Conservation (phyloP, 1,140 invertebrate genomes). For the Eciton burchellii region DNA sequence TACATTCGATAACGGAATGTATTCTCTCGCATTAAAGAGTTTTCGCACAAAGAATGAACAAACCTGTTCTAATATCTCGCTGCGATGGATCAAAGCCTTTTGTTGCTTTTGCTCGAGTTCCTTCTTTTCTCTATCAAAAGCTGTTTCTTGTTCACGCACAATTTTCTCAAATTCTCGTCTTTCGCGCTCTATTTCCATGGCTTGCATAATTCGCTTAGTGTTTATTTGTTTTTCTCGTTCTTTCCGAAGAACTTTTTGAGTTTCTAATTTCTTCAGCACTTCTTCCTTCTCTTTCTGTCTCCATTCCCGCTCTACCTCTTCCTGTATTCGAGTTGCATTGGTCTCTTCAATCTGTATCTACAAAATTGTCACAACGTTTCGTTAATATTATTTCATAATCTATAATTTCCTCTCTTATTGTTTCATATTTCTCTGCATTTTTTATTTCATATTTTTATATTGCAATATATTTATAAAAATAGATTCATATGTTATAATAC, state of each 20-base stretch:
- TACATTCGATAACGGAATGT: too few relatives aligned
- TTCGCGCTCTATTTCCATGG: slow-evolving; percentile 87
- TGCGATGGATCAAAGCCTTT: slow-evolving; percentile 74
- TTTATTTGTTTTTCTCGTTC: slow-evolving; percentile 85
- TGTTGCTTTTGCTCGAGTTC: slow-evolving; percentile 80
- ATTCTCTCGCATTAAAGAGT: too few relatives aligned
- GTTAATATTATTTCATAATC: slow-evolving; percentile 19
- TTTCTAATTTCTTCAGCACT: slow-evolving; percentile 83
- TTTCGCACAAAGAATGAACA: too few relatives aligned
- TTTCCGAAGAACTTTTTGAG: slow-evolving; percentile 83
- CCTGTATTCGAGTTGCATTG: slow-evolving; percentile 85
- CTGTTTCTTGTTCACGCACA: slow-evolving; percentile 82
- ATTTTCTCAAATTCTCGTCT: slow-evolving; percentile 87
- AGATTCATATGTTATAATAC: too few relatives aligned
- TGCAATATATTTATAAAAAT: too few relatives aligned
- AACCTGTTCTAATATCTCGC: slow-evolving; percentile 83
- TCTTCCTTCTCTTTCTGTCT: slow-evolving; percentile 85
- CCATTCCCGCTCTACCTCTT: slow-evolving; percentile 87
- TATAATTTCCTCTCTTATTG: slow-evolving; percentile 18
- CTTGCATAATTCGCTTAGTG: slow-evolving; percentile 85
- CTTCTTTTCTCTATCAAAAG: slow-evolving; percentile 80
- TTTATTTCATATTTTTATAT: too few relatives aligned
- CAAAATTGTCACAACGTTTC: neutral
- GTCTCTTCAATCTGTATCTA: slow-evolving; percentile 86
- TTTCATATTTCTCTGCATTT: too few relatives aligned